Evolutionary conservation across 2,888 invertebrate species (phyloP).

Genomic region (Listrodromus nycthemerus): DNA sequence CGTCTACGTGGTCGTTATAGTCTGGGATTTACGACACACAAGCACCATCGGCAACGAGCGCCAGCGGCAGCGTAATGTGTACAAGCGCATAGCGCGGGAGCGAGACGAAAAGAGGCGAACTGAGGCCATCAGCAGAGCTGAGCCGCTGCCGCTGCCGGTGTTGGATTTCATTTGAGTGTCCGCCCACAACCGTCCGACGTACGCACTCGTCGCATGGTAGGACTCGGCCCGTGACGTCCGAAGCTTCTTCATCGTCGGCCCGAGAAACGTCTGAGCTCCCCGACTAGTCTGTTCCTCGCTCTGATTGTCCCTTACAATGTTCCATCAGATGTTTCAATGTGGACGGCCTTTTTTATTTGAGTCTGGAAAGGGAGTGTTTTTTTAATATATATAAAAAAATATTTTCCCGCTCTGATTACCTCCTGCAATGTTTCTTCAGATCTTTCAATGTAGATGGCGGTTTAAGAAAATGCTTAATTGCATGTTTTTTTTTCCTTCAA

Average conservation of each 20-base stretch:
- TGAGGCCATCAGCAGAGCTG: slow-evolving; percentile 60
- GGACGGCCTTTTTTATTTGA: background rate
- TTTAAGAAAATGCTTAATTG: background rate
- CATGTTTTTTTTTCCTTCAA: background rate
- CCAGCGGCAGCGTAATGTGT: slow-evolving; percentile 52
- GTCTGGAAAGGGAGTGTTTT: background rate
- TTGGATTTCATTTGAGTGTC: slow-evolving; percentile 67
- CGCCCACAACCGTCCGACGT: slow-evolving; percentile 64
- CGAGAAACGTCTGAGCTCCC: slow-evolving; percentile 18
- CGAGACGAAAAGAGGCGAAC: slow-evolving; percentile 43
- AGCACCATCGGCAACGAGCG: slow-evolving; percentile 20
- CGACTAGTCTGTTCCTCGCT: slow-evolving; percentile 55
- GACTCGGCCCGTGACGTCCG: slow-evolving; percentile 66
- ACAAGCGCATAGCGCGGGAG: slow-evolving; percentile 32
- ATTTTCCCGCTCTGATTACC: slow-evolving; percentile 51
- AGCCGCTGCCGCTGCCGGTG: slow-evolving; percentile 57
- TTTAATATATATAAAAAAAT: no score
- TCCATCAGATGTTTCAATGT: slow-evolving; percentile 1
- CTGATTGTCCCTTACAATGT: slow-evolving; percentile 50
- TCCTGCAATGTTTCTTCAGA: slow-evolving; percentile 17
- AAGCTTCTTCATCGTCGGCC: slow-evolving; percentile 46
- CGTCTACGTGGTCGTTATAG: slow-evolving; percentile 63
- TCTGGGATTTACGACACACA: slow-evolving; percentile 69
- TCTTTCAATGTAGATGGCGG: background rate
- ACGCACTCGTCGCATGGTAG: slow-evolving; percentile 50